Percentiles rank a stretch among this genome's conserved stretches.
These are phyloP conservation scores for Gryllus bimaculatus DNA, from an alignment of 1,140 invertebrate species.

Conservation along the genomic window DNA sequence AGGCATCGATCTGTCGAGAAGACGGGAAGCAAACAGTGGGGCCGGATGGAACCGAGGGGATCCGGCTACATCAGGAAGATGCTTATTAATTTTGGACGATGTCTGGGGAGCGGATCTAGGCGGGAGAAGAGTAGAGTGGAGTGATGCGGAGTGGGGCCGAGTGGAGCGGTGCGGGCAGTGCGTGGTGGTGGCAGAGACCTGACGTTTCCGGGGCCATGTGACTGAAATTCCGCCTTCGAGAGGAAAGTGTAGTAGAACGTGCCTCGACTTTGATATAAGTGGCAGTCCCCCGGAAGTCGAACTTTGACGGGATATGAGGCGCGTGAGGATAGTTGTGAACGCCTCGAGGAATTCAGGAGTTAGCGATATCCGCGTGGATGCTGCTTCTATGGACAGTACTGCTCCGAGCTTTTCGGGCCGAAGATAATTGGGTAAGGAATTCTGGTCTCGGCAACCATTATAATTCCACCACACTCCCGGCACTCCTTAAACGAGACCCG, in stretches of 20 bases:
- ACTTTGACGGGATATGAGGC: too few species aligned
- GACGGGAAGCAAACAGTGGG: not conserved
- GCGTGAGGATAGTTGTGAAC: too few species aligned
- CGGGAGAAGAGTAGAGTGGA: not conserved
- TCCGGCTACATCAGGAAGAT: not conserved
- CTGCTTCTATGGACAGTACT: too few species aligned
- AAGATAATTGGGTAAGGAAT: too few species aligned
- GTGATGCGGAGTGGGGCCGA: not conserved
- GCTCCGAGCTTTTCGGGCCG: too few species aligned
- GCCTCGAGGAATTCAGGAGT: too few species aligned
- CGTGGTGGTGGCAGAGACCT: not conserved
- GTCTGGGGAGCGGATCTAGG: not conserved
- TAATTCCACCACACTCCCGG: too few species aligned
- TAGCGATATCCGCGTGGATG: too few species aligned
- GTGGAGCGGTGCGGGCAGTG: not conserved
- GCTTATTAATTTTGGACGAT: slow-evolving; percentile 5
- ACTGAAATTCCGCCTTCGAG: not conserved
- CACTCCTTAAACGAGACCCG: too few species aligned
- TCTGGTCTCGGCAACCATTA: too few species aligned
- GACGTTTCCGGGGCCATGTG: too few species aligned
- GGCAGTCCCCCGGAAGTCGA: too few species aligned
- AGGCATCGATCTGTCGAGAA: not conserved
- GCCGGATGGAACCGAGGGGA: not conserved
- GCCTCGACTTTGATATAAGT: not conserved
- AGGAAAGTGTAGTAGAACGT: not conserved